Percentiles rank a stretch among this genome's conserved stretches.
These are phyloP conservation scores for Solea solea DNA, from an alignment of 2,113 vertebrate species.

Conservation along the genomic window DNA sequence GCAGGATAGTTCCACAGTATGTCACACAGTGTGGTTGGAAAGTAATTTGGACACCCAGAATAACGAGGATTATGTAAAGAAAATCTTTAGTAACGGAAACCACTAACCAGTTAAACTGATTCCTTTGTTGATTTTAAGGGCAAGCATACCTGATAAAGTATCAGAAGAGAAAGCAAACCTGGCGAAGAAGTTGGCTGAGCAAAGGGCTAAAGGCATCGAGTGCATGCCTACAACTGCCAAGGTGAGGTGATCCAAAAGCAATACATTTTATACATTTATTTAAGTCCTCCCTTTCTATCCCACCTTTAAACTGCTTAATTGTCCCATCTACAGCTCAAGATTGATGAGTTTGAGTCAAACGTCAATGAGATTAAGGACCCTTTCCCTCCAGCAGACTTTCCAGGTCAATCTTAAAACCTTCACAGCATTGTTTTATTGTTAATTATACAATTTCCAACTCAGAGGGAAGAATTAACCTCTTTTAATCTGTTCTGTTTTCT, in stretches of 20 bases:
- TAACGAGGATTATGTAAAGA: no score
- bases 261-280: background rate
- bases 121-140: constrained; percentile 69
- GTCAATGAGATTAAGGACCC: constrained; percentile 96
- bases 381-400: constrained; percentile 94
- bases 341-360: constrained; percentile 94
- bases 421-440: background rate
- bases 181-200: constrained; percentile 89
- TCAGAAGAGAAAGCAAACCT: constrained; percentile 87
- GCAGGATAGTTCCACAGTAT: no score
- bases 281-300: background rate
- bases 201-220: constrained; percentile 87
- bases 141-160: constrained; percentile 83
- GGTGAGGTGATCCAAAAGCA: constrained; percentile 71
- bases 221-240: constrained; percentile 92
- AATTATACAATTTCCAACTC: background rate
- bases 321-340: constrained; percentile 85
- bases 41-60: no score
- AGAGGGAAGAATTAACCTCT: background rate
- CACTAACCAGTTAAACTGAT: background rate
- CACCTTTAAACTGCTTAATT: background rate
- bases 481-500: background rate
- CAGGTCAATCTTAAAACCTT: constrained; percentile 78
- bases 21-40: no score
- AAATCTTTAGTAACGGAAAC: background rate